Base-by-base conservation (phyloP, 2,797 vertebrate genomes). In the Rhabdophis nuchalis region DNA sequence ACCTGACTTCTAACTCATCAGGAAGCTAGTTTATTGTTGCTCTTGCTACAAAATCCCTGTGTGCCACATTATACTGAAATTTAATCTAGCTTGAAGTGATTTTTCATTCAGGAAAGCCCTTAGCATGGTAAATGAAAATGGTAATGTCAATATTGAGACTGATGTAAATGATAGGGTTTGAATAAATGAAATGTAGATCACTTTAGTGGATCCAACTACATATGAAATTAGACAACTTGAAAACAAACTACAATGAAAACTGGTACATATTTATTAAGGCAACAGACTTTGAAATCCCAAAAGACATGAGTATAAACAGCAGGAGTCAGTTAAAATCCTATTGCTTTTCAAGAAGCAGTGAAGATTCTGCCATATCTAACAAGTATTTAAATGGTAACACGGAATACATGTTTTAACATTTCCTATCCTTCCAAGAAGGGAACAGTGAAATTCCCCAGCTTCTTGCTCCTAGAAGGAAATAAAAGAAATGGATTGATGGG, bases 151-250 rank as follows among this genome's bases (percentile, higher is more conserved):
- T 93, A 91, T 77, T 95, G 93, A 93, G 86, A 52, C 91, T 89
- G 0, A 92, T 93, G 50, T 91, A 94, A 93, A 72, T 87, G 95
- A 2, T 92, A 94, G 85, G 32, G 92, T 95, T 27, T 94, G 61
- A 94, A 92, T 92, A 94, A 93, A 94, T 92, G 5, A 94, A 86
- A 94, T 58, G 90, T 20, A 95, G 61, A 95, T 93, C 4, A 72
- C 64, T 95, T 95, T 93, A 96, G 1, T 95, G 50, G 52, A 95
- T 95, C 95, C 94, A 94, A 95, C 96, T 96, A 95, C 90, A 92
- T 82, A 91, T 52, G 82, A 95, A 97, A 96, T 7, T n/a, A 27
- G 95, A 93, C 93, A 94, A 88, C 72, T 90, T 89, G 61, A 92
- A 96, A 94, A 95, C 8, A 86, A 96, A 95, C 68, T 92, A 94